Conservation (phyloP, 2,888 invertebrate genomes). For the Ochlodes sylvanus region DNA sequence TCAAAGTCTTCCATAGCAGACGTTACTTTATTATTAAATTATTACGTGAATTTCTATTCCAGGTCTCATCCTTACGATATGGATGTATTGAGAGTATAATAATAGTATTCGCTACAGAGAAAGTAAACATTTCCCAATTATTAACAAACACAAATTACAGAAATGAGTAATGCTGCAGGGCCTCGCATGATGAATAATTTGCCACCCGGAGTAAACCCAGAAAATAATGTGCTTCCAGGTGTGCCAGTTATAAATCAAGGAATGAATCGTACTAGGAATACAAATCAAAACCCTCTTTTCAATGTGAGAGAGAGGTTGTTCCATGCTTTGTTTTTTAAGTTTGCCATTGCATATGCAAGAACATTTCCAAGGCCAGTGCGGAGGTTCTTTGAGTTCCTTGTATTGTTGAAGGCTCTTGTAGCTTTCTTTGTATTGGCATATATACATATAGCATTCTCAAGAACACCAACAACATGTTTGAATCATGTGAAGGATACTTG, state of each 20-base stretch:
- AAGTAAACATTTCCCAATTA: constrained; percentile 18
- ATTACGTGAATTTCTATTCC: constrained; percentile 58
- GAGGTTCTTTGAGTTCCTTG: constrained; percentile 92
- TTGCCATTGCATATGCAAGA: constrained; percentile 95
- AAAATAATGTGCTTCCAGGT: constrained; percentile 82
- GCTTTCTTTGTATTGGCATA: constrained; percentile 97
- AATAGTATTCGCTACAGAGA: constrained; percentile 28
- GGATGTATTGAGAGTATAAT: constrained; percentile 43
- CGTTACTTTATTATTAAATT: constrained; percentile 15
- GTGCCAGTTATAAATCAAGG: constrained; percentile 82
- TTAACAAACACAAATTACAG: constrained; percentile 6
- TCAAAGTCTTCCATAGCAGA: constrained; percentile 1
- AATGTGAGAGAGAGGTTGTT: constrained; percentile 96
- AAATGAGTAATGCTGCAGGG: constrained; percentile 71
- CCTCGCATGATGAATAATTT: constrained; percentile 72
- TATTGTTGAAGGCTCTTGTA: constrained; percentile 90
- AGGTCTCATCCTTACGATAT: constrained; percentile 62
- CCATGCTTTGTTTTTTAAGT: constrained; percentile 97
- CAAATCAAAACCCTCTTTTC: constrained; percentile 90
- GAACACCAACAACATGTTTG: constrained; percentile 96
- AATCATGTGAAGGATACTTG: constrained; percentile 94
- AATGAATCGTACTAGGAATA: constrained; percentile 83
- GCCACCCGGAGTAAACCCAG: constrained; percentile 79
- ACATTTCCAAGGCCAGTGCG: constrained; percentile 94
- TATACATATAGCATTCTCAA: constrained; percentile 97